Evolutionary conservation across 2,888 invertebrate species (phyloP), one percentile per base, ranked within the genome.

Genomic region (Chydorus sphaericus): DNA sequence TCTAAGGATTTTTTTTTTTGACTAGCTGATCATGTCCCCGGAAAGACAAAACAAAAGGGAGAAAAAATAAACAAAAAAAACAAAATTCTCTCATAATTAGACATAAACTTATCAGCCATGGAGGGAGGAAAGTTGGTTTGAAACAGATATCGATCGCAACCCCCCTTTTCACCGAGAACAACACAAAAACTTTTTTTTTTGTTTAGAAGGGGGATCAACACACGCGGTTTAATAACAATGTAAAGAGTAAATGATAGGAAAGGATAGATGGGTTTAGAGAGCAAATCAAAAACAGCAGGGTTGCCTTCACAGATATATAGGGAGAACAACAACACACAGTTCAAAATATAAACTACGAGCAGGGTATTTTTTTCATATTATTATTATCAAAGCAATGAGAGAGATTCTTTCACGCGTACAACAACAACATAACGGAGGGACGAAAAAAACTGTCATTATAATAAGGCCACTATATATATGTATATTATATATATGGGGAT

Each of bases 221-320:
- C n/a, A n/a, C n/a, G n/a, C 44, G 44, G 44, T 44, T 44, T 44
- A 44, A 44, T 44, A 28, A 26, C 28, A 2, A 44, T 44, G n/a
- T n/a, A n/a, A n/a, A n/a, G n/a, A 44, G 28, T 10, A 7, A 14
- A 44, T 26, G 18, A 26, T 20, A 23, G 26, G n/a, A 14, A 4
- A 26, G 10, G n/a, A 23, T 2, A 14, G 20, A 44, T 16, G 20
- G 14, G 28, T 26, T 14, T 44, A 44, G 26, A 44, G 10, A 44
- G 23, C 6, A 7, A 44, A 16, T 20, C 1, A 3, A 5, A 44
- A 44, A n/a, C 26, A 44, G 18, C 23, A 14, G 14, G 14, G 14
- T 44, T 26, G 3, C 23, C n/a, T n/a, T 11, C 44, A 20, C 10
- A 23, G 4, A 18, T 3, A 8, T 18, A 39, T 18, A 38, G 23